Percentiles rank a stretch among this genome's conserved stretches.
Evolutionary conservation across 2,797 vertebrate species (phyloP).

Genomic region (Rhinatrema bivittatum): DNA sequence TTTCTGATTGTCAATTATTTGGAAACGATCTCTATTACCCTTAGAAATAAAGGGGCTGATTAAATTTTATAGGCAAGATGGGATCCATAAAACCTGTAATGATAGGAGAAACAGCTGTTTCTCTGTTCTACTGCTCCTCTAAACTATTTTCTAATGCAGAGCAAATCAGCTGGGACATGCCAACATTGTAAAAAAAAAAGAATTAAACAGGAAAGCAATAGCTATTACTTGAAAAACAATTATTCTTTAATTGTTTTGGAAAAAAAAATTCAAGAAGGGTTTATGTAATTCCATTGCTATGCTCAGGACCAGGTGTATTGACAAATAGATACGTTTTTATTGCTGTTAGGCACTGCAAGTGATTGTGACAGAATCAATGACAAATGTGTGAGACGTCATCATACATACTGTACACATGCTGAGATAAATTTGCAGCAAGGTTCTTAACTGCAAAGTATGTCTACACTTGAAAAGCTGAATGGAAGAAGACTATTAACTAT

Average conservation of each 20-base stretch:
- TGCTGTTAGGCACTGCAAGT: too few relatives aligned
- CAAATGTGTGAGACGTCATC: too few relatives aligned
- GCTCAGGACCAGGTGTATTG: too few relatives aligned
- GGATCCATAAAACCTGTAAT: conserved; percentile 46
- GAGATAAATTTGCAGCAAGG: too few relatives aligned
- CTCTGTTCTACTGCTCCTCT: conserved; percentile 33
- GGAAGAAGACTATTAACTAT: too few relatives aligned
- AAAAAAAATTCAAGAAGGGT: neutral
- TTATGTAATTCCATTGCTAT: too few relatives aligned
- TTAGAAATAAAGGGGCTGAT: conserved; percentile 57
- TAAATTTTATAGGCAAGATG: conserved; percentile 51
- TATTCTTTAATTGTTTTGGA: conserved; percentile 45
- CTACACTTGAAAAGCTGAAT: too few relatives aligned
- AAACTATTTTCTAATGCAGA: conserved; percentile 32
- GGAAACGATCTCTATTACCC: conserved; percentile 37
- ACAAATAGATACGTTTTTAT: too few relatives aligned
- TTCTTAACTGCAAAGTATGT: too few relatives aligned
- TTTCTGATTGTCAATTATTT: conserved; percentile 50
- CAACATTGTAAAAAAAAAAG: conserved; percentile 31
- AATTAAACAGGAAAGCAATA: conserved; percentile 39
- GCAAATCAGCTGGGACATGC: conserved; percentile 42
- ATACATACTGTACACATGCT: too few relatives aligned
- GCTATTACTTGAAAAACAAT: conserved; percentile 51
- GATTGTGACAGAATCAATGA: too few relatives aligned
- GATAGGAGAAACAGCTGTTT: conserved; percentile 55